Percentiles rank a stretch among this genome's conserved stretches.
phyloP scores from a whole-genome alignment of 2,888 invertebrate genomes.

The Drosophila buzzatii region DNA sequence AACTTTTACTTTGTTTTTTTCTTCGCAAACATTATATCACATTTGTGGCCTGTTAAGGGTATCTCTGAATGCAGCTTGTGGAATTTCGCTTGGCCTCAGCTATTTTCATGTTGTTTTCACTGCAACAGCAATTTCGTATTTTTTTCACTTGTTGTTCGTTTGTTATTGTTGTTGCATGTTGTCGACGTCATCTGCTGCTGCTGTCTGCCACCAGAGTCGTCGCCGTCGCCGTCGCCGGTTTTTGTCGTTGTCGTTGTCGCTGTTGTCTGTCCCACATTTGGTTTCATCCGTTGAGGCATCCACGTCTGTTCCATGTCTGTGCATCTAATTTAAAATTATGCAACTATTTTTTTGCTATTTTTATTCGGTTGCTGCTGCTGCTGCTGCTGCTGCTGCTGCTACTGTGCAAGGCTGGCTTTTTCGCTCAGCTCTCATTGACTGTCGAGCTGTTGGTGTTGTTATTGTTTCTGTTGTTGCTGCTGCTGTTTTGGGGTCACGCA shows the following conservation, averaged over 20 bases:
- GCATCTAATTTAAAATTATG: slow-evolving; percentile 80
- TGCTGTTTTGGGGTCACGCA: slow-evolving; percentile 74
- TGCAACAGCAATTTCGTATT: slow-evolving; percentile 45
- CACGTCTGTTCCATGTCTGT: slow-evolving; percentile 75
- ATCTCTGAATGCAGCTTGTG: slow-evolving; percentile 16
- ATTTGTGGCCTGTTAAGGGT: not conserved
- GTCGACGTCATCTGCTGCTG: slow-evolving; percentile 58
- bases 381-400: slow-evolving; percentile 16
- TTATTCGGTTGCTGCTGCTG: slow-evolving; percentile 41
- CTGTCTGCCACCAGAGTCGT: slow-evolving; percentile 46
- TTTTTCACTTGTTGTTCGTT: slow-evolving; percentile 8
- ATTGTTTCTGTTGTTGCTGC: slow-evolving; percentile 41
- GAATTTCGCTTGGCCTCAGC: slow-evolving; percentile 4
- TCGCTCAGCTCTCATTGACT: slow-evolving; percentile 71
- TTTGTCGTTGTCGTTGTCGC: slow-evolving; percentile 18
- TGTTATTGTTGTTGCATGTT: slow-evolving; percentile 38
- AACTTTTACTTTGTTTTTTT: not conserved
- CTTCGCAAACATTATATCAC: not conserved
- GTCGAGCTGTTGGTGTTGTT: slow-evolving; percentile 31
- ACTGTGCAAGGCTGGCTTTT: slow-evolving; percentile 29
- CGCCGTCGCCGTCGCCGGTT: not conserved
- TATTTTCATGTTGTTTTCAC: slow-evolving; percentile 49
- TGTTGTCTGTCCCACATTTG: slow-evolving; percentile 40
- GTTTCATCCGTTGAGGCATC: slow-evolving; percentile 33
- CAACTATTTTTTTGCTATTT: slow-evolving; percentile 64